Base-by-base conservation (phyloP, 2,113 vertebrate species). In the Ceyx margarethae region DNA sequence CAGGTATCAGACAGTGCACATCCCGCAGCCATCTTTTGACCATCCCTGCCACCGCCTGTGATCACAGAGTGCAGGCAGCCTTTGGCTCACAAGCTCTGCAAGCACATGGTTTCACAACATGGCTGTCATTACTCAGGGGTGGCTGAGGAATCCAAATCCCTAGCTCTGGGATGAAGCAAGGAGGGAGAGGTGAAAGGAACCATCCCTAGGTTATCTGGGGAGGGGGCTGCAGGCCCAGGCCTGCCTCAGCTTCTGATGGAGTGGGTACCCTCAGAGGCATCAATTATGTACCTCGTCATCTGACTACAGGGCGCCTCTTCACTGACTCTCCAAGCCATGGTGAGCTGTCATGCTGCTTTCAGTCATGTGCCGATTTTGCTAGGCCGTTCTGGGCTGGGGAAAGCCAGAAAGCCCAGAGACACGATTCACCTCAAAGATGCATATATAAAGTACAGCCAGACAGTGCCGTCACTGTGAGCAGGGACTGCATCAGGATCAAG, bases 121-220 rank as follows among this genome's bases (percentile, higher is more conserved):
- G 68, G n/a, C 62, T 68, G 50, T 19, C 35, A 25, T 43, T 56
- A 48, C 2, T 1, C 0, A 0, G 50, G 25, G 18, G 12, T 0
- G 5, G 35, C 48, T 80, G 64, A 73, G 26, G 23, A 35, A 19
- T 10, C 26, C 22, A 25, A 68, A 89, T 28, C 21, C 19, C 25
- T 37, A 5, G 2, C 21, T 80, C 31, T 21, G 23, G 26, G 23
- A 74, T 25, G 13, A 83, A 56, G 31, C 14, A 66, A 83, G 61
- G 26, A 9, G 16, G 15, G 16, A 80, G 5, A 57, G 19, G 40
- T 48, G 60, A 67, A 13, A 46, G 5, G 23, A 77, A 29, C 9
- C 17, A 48, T 48, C 17, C 15, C 31, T 15, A 28, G 7, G 23
- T 73, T 50, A 72, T 29, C 48, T 20, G 48, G n/a, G 64, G 28